These are phyloP conservation scores for Hozukius guyotensis DNA, from an alignment of 2,797 vertebrate species.

Conservation along the genomic window DNA sequence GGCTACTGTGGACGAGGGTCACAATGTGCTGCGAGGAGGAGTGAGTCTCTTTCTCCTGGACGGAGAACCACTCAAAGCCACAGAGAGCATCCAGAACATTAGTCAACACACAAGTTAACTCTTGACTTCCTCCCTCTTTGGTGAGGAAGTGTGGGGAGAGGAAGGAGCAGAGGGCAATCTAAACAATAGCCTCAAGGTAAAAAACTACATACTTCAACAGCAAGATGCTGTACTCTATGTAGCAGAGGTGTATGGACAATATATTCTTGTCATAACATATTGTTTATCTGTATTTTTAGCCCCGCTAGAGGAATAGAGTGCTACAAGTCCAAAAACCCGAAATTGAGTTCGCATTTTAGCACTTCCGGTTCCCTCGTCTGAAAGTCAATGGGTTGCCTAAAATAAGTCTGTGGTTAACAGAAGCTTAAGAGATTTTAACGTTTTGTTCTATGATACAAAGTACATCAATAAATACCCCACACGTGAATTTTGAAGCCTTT, in stretches of 20 bases:
- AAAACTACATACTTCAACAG: background rate
- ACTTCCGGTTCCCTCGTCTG: no score
- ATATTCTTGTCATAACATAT: background rate
- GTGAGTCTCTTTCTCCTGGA: slow-evolving; percentile 72
- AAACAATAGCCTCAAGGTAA: background rate
- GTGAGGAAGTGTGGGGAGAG: slow-evolving; percentile 24
- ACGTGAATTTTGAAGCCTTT: no score
- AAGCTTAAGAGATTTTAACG: no score
- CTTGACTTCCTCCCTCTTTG: slow-evolving; percentile 45
- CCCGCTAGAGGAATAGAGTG: background rate
- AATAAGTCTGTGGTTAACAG: no score
- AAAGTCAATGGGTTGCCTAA: no score
- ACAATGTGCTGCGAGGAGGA: slow-evolving; percentile 64
- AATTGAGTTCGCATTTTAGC: no score
- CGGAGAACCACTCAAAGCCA: slow-evolving; percentile 53
- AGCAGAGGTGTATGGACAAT: background rate
- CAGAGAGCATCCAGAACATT: slow-evolving; percentile 51
- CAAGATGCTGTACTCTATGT: background rate
- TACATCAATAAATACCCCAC: no score
- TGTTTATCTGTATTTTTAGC: background rate
- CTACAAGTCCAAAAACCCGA: rapidly evolving
- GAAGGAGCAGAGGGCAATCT: slow-evolving; percentile 11
- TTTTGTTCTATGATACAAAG: no score
- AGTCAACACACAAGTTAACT: slow-evolving; percentile 61
- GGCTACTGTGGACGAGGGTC: slow-evolving; percentile 77